Conservation (phyloP, 2,113 vertebrate species). For the Chaenogobius annularis region DNA sequence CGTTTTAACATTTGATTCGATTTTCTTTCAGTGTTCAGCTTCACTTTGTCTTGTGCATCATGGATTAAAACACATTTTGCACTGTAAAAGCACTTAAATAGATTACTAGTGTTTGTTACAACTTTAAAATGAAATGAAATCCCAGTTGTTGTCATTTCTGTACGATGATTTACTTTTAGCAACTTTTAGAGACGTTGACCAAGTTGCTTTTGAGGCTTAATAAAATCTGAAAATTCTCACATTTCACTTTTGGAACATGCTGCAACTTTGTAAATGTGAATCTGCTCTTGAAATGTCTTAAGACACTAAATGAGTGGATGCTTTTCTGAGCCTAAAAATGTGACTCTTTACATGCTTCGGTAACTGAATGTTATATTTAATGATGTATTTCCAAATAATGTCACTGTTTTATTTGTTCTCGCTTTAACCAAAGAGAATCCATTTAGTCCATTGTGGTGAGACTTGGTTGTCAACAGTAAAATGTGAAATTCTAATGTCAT, state of each 20-base stretch:
- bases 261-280: neutral
- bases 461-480: neutral
- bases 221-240: neutral
- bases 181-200: too few relatives aligned
- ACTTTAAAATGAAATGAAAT: neutral
- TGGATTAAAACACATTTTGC: neutral
- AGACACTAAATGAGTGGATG: neutral
- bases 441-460: neutral
- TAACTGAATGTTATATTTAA: constrained; percentile 40
- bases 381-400: constrained; percentile 26
- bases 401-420: neutral
- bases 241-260: neutral
- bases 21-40: too few relatives aligned
- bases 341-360: constrained; percentile 29
- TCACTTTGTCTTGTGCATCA: too few relatives aligned
- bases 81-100: neutral
- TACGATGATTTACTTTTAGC: too few relatives aligned
- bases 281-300: neutral
- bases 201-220: too few relatives aligned
- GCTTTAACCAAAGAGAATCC: constrained; percentile 9
- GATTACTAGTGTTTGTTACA: neutral
- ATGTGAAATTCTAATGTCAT: neutral
- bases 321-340: constrained; percentile 13
- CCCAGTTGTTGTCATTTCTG: too few relatives aligned
- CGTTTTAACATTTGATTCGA: neutral